Conservation (phyloP, 2,113 vertebrate genomes). For the Tragelaphus buxtoni region DNA sequence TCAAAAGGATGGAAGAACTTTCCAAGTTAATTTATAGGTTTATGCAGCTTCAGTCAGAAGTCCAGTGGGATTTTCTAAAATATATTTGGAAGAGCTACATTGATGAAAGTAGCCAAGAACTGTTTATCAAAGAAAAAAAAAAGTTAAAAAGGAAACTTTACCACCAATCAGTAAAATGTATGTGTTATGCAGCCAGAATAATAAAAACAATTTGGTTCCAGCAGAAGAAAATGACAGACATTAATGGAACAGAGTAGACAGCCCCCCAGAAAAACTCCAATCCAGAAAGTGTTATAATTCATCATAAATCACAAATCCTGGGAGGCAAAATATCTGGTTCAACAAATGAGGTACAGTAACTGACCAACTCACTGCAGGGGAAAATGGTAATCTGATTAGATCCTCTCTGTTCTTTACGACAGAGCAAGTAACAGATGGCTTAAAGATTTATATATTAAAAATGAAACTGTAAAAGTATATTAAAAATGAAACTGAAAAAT, state of each 20-base stretch:
- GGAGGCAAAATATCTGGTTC: neutral
- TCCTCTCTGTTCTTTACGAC: neutral
- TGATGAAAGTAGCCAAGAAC: neutral
- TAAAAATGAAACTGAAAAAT: neutral
- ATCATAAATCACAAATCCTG: neutral
- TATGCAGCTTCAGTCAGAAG: neutral
- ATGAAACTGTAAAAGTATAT: slow-evolving; percentile 1
- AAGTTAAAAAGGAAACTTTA: neutral
- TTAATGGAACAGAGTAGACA: neutral
- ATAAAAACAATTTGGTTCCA: neutral
- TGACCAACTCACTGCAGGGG: neutral
- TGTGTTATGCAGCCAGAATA: neutral
- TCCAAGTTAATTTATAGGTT: neutral
- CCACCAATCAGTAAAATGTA: neutral
- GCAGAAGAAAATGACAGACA: neutral
- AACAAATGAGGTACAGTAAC: neutral
- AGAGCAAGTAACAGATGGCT: slow-evolving; percentile 8
- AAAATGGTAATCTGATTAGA: neutral
- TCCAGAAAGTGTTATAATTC: neutral
- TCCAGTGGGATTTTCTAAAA: slow-evolving; percentile 25
- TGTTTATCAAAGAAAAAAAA: neutral
- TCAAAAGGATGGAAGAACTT: slow-evolving; percentile 4
- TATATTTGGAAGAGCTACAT: neutral
- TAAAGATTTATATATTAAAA: neutral
- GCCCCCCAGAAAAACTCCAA: neutral